Evolutionary conservation across 2,113 vertebrate genomes (phyloP).

Genomic region (Elephas maximus): DNA sequence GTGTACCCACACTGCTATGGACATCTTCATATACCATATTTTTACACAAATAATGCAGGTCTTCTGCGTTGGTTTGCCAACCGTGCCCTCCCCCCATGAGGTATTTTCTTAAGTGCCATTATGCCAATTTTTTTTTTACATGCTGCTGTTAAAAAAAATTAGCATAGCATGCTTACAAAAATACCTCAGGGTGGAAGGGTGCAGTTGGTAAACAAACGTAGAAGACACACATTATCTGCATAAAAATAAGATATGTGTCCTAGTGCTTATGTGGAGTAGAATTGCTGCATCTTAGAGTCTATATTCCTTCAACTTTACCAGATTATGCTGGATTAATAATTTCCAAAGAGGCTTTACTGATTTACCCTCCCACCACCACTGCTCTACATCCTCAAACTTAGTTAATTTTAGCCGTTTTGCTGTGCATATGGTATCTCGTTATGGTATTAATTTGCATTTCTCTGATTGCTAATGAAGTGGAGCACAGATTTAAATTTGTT

Average conservation of each 20-base stretch:
- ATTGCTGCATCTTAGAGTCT: not conserved
- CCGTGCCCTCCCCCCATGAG: no score
- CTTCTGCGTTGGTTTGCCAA: no score
- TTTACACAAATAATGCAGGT: no score
- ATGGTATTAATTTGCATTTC: not conserved
- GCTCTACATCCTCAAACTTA: not conserved
- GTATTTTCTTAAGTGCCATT: no score
- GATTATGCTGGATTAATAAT: not conserved
- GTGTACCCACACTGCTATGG: not conserved
- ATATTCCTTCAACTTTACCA: not conserved
- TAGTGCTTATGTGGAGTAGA: not conserved
- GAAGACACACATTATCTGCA: no score
- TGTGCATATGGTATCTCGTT: not conserved
- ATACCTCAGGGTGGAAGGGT: no score
- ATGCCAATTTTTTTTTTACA: no score
- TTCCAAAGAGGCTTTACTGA: not conserved
- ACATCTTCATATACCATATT: not conserved
- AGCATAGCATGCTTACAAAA: no score
- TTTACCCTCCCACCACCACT: not conserved
- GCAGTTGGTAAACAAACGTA: no score
- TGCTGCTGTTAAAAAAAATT: no score
- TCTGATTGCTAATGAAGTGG: not conserved
- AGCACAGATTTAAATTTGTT: not conserved
- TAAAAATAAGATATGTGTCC: not conserved
- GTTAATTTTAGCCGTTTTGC: not conserved